These are phyloP conservation scores for Sciurus vulgaris DNA, from an alignment of 2,797 vertebrate species.

Conservation along the genomic window DNA sequence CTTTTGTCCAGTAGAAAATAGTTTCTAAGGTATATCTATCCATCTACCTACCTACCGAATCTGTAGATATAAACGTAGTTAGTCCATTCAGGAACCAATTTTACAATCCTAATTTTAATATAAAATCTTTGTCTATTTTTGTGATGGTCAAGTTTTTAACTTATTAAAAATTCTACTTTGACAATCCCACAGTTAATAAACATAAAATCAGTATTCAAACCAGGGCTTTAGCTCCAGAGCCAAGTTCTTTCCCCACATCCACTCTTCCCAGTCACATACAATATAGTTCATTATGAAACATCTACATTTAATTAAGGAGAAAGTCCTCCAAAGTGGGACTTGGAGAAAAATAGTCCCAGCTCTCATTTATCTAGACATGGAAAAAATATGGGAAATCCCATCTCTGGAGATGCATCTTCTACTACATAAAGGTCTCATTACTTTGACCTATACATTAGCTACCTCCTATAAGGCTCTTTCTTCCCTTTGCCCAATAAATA, in stretches of 20 bases:
- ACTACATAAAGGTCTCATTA: not conserved
- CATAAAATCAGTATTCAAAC: not conserved
- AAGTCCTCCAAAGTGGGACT: not conserved
- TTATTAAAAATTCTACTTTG: not conserved
- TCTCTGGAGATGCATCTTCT: not conserved
- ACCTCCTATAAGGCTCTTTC: not conserved
- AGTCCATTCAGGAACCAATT: not conserved
- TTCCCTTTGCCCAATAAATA: not conserved
- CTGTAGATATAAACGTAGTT: not conserved
- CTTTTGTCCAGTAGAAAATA: constrained; percentile 29
- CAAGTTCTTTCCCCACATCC: not conserved
- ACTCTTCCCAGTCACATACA: not conserved
- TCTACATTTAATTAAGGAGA: not conserved
- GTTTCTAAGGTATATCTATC: not conserved
- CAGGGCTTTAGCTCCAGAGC: not conserved
- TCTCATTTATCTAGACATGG: not conserved
- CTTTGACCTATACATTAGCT: not conserved
- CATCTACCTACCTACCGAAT: not conserved
- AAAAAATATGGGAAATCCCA: not conserved
- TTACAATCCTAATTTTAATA: constrained; percentile 1
- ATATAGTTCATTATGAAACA: not conserved
- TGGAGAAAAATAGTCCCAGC: not conserved
- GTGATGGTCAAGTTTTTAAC: not conserved
- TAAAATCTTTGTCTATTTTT: not conserved
- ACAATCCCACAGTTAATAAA: not conserved